Evolutionary conservation across 2,888 invertebrate genomes (phyloP), one percentile per base, ranked within the genome.

Genomic region (Ochlodes sylvanus): DNA sequence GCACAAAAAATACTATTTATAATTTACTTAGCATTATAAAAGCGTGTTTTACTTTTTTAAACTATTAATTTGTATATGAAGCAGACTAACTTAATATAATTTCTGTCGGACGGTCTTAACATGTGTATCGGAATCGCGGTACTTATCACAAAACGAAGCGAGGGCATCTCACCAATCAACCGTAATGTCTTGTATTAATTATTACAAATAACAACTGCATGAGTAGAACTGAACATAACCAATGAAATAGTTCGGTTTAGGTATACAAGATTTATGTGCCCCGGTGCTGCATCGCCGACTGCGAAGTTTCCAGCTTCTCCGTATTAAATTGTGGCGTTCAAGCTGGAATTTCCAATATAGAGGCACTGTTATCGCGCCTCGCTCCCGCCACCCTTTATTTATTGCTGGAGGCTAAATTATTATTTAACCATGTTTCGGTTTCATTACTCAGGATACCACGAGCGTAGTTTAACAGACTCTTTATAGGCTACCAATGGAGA

Each of bases 301-400:
- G 34, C 50, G 34, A 38, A 62, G 50, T 50, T 62, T 32, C 47
- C 50, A 62, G 50, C 61, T 21, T 44, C 47, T 42, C 47, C 19
- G 61, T 50, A 62, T 62, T 62, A 62, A 50, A 62, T 50, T 62
- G 61, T 50, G 61, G 47, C 27, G 60, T 60, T 47, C 10, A 17
- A 19, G 50, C 61, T 62, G 61, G 61, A 50, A 62, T 62, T 62
- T 62, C 61, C 60, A 61, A 61, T 61, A 61, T 61, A 47, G 44
- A 47, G 17, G 44, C 47, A 61, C 32, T 21, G 60, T 32, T 34
- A 61, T 47, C 60, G 47, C 17, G 47, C 47, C 56, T 15, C 12
- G 38, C 56, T 38, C 17, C 38, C 47, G 14, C 32, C 27, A 15
- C 47, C 58, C 41, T 27, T 47, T 61, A 61, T 61, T 61, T 61